Evolutionary conservation across 1,140 invertebrate species (phyloP), one percentile per base, ranked within the genome.

Genomic region (Coptotermes formosanus): DNA sequence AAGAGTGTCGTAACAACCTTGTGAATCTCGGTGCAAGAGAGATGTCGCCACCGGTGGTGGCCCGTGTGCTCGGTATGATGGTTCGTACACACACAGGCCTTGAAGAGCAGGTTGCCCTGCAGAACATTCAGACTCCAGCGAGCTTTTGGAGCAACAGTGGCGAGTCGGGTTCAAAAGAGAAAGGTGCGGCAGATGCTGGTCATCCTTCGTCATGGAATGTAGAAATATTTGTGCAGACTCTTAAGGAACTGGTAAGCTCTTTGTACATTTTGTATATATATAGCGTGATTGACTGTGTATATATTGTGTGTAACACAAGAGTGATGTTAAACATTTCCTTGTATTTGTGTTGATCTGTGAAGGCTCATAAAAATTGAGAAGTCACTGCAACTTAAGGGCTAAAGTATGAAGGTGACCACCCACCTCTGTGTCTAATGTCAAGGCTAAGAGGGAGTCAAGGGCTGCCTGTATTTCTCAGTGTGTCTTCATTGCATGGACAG

Each of bases 201-300:
- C 91, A 89, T 83, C 91, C 92, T 86, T 92, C 91, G n/a, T 94
- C 96, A 6, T 99, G 98, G 98, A 98, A 98, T 91, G 94, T 97
- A 21, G 98, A 99, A 89, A 93, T 97, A 83, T 98, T 99, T 90
- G 95, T 98, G 16, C 95, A 98, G 90, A 94, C 96, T 64, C 90
- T 98, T 16, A 97, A 98, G 90, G 98, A 99, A 90, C 91, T 97
- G 87, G 95, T 96, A 88, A 91, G 92, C 90, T 82, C 84, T 87
- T 87, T 86, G 43, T 82, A 85, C 45, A 48, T 16, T 6, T 48
- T 7, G 45, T 12, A 6, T 48, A 16, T 16, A 12, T 9, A 48
- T 12, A 9, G 45, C 11, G 14, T 12, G 14, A 48, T 9, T 48
- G 45, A 12, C 9, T 16, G 45, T 48, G 9, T 48, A 9, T 48